Conservation (phyloP, 2,888 invertebrate species). For the Electrophaes corylata region DNA sequence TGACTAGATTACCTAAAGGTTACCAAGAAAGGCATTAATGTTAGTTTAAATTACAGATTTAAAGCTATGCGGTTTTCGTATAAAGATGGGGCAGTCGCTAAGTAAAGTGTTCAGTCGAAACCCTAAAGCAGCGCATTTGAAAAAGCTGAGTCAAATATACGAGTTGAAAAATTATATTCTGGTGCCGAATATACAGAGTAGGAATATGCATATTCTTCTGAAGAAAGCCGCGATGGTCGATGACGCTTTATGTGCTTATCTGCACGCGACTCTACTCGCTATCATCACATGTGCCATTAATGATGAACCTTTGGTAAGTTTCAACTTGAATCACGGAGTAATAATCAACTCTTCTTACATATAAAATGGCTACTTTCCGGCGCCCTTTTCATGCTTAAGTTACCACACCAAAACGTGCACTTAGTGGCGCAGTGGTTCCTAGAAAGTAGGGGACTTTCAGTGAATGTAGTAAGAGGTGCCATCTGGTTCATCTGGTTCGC, state of each 20-base stretch:
- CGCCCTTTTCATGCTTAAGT: no score
- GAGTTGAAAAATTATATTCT: conserved; percentile 81
- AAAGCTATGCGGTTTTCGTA: conserved; percentile 85
- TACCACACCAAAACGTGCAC: no score
- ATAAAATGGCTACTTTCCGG: no score
- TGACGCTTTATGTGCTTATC: conserved; percentile 87
- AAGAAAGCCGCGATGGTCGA: conserved; percentile 74
- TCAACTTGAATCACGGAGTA: background rate
- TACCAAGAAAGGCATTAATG: no score
- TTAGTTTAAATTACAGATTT: conserved; percentile 71
- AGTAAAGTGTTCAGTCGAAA: conserved; percentile 52
- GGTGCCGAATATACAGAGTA: conserved; percentile 70
- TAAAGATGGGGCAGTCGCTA: conserved; percentile 85
- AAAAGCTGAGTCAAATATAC: conserved; percentile 71
- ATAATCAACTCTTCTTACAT: no score
- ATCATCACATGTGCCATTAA: conserved; percentile 61
- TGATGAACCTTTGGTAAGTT: conserved; percentile 57
- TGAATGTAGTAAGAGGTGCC: no score
- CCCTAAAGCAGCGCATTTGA: conserved; percentile 55
- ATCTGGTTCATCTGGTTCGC: no score
- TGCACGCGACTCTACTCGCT: conserved; percentile 86
- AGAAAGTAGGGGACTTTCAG: no score
- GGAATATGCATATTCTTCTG: conserved; percentile 83
- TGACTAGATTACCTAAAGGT: background rate
- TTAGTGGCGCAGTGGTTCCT: no score